These are phyloP conservation scores for Podocnemis expansa DNA, from an alignment of 2,113 vertebrate species.

Conservation along the genomic window DNA sequence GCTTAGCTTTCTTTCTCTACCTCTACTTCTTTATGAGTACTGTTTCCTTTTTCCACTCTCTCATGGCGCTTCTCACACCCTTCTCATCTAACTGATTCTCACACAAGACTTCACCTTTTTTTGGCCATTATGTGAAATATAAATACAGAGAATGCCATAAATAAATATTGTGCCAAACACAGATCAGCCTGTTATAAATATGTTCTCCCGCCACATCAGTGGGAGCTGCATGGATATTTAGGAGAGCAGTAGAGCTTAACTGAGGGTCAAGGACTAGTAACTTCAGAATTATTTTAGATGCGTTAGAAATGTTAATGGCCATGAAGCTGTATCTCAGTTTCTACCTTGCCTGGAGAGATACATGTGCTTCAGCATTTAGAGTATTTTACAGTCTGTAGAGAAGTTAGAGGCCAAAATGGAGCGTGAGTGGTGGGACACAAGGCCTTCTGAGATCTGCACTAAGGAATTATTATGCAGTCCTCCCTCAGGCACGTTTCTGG, in stretches of 20 bases:
- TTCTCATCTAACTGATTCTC: not conserved
- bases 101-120: not conserved
- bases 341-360: not conserved
- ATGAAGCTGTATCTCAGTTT: not conserved
- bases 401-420: not conserved
- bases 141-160: not conserved
- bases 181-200: not conserved
- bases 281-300: not conserved
- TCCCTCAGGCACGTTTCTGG: not conserved
- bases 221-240: not conserved
- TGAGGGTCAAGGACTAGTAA: no score
- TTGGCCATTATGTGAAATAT: not conserved
- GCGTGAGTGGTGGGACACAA: no score
- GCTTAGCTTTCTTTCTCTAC: not conserved
- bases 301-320: not conserved
- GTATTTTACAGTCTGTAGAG: not conserved
- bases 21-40: not conserved
- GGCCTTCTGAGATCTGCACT: not conserved
- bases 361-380: not conserved
- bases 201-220: not conserved
- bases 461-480: not conserved
- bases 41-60: not conserved
- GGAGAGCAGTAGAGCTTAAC: not conserved
- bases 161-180: no score
- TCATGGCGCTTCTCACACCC: not conserved